Base-by-base conservation (phyloP, 2,113 vertebrate genomes). In the Cepphus grylle region DNA sequence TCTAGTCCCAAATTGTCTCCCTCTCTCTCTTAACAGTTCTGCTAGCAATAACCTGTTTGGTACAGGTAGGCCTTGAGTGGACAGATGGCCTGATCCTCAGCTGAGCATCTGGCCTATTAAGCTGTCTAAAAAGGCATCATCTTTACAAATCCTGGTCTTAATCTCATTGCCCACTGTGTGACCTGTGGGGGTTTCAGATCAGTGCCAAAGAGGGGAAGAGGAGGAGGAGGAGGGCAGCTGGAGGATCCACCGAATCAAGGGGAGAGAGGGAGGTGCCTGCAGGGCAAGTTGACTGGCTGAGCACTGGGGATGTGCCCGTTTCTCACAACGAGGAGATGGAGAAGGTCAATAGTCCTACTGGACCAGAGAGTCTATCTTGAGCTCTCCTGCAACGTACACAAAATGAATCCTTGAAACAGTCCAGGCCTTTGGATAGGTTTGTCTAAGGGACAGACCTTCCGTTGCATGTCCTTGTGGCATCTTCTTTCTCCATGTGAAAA, bases 31-130 rank as follows among this genome's bases (percentile, higher is more conserved):
- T 32, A 59, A 38, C 56, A 58, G 15, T 58, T 66, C 27, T 79
- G 17, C 62, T 82, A 53, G 47, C n/a, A 58, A 16, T 81, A 87
- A 95, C 93, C 89, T 97, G 93, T 90, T 76, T 71, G 62, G 70
- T 49, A 70, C 94, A 97, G 97, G 91, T 97, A 94, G 42, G 66
- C 29, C 53, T 85, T 50, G 77, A 58, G 50, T 5, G 25, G 76
- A 88, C 96, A 96, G 96, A 96, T 96, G 94, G 97, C 36, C 83
- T 87, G 86, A 94, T 89, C 69, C 93, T 93, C 91, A 82, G 83
- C 52, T 87, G 89, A 96, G 94, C 91, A 94, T 97, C 95, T 97
- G 94, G 88, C 66, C 88, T 91, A 59, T 94, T 97, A 96, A 95
- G 86, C 91, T 87, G 80, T 69, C 65, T 94, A 87, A 87, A 96